Conservation (phyloP, 2,797 vertebrate genomes). For the Garrulus glandarius region DNA sequence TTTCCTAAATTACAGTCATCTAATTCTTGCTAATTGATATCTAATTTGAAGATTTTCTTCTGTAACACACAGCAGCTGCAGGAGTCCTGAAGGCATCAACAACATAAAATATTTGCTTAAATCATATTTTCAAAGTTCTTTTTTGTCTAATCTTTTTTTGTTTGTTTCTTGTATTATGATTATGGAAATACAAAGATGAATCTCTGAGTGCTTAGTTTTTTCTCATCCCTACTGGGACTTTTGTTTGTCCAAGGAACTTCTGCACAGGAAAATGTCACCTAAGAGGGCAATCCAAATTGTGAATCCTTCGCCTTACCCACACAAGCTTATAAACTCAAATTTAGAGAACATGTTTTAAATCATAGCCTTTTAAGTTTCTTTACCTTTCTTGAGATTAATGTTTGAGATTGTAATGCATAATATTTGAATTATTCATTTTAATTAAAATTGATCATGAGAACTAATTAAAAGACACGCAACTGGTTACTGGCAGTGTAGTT, state of each 20-base stretch:
- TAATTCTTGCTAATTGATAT: not conserved
- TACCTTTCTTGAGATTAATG: conserved; percentile 49
- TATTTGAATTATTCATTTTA: conserved; percentile 66
- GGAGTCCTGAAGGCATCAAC: not conserved
- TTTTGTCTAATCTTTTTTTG: not conserved
- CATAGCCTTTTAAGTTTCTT: conserved; percentile 36
- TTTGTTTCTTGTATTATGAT: not conserved
- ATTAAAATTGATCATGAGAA: conserved; percentile 53
- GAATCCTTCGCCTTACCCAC: not conserved
- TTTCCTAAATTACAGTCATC: not conserved
- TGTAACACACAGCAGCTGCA: not conserved
- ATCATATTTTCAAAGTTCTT: not conserved
- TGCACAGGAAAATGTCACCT: not conserved
- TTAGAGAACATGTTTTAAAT: not conserved
- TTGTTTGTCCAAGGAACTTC: not conserved
- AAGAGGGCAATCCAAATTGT: not conserved
- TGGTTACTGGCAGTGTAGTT: not conserved
- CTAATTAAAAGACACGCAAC: conserved; percentile 42
- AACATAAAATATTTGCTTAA: not conserved
- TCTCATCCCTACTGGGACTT: not conserved
- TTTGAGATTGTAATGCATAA: conserved; percentile 44
- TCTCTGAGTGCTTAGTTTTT: not conserved
- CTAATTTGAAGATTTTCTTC: not conserved
- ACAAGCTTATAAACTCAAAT: not conserved
- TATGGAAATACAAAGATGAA: not conserved